Base-by-base conservation (phyloP, 2,113 vertebrate species). In the Oriolus oriolus region DNA sequence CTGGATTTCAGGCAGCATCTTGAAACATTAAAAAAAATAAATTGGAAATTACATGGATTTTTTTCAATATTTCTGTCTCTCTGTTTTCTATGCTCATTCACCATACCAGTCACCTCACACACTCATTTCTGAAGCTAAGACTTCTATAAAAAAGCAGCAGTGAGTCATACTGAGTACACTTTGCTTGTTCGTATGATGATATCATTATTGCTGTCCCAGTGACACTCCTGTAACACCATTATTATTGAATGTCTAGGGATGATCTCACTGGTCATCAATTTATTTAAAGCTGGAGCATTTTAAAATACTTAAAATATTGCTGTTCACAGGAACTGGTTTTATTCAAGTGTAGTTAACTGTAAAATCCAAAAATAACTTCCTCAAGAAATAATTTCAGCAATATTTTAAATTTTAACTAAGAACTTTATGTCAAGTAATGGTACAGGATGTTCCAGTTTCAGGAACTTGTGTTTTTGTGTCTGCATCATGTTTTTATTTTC, bases 211-310 rank as follows among this genome's bases (percentile, higher is more conserved):
- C 31, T 57, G 49, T 11, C 57, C 85, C 87, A 28, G 37, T 79
- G 74, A 50, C 68, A 78, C 28, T 27, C 16, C 17, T 44, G 18
- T 37, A 69, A 89, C 52, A 73, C 19, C 84, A 61, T 18, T 84
- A 28, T 27, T 91, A 54, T 8, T 76, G 41, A 75, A 64, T 37
- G 57, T 59, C 60, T 88, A 79, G 35, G 63, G 73, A 81, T 91
- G 44, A 80, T 86, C 68, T 95, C 53, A 84, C n/a, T 88, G 57
- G 57, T 49, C 79, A 77, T 93, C 44, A 82, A 89, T 90, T 91
- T 76, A 90, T 89, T 89, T 93, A 79, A 87, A 75, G 10, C 15
- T 80, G 49, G 50, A 95, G 16, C 54, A 89, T 92, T 96, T 93
- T 7, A 73, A 66, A 84, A 76, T 57, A 19, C 39, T 84, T 79